Conservation (phyloP, 2,888 invertebrate species). For the Seladonia tumulorum region DNA sequence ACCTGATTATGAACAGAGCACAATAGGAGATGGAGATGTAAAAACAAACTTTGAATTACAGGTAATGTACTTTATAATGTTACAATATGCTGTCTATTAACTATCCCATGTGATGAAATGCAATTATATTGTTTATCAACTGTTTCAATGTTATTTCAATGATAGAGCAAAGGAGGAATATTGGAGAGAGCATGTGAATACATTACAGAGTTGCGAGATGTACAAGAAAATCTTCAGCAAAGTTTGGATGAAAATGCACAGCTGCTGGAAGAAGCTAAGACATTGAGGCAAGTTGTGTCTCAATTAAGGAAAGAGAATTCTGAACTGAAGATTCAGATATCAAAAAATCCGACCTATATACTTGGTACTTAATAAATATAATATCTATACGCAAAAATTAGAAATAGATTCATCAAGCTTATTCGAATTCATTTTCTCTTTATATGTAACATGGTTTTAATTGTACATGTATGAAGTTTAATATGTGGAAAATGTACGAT, state of each 20-base stretch:
- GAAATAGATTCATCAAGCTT: conserved; percentile 13
- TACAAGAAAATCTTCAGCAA: conserved; percentile 88
- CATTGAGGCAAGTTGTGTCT: conserved; percentile 88
- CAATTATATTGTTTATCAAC: neutral
- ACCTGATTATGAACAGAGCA: conserved; percentile 86
- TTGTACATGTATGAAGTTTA: conserved; percentile 15
- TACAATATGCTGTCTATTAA: neutral
- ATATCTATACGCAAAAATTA: conserved; percentile 1
- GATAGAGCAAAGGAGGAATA: conserved; percentile 95
- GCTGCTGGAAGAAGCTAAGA: conserved; percentile 88
- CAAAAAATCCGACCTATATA: conserved; percentile 42
- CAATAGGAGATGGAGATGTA: conserved; percentile 61
- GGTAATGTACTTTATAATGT: conserved; percentile 35
- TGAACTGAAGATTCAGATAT: conserved; percentile 85
- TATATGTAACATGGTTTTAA: neutral
- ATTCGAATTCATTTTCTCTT: conserved; percentile 9
- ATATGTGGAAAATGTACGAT: conserved; percentile 14
- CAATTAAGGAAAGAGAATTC: conserved; percentile 91
- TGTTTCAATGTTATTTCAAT: conserved; percentile 39
- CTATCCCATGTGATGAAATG: neutral
- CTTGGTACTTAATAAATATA: conserved; percentile 54
- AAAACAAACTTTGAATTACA: conserved; percentile 70
- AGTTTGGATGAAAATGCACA: conserved; percentile 88
- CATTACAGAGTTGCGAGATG: conserved; percentile 92
- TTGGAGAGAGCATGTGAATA: conserved; percentile 97